phyloP scores from a whole-genome alignment of 92 coral and sea anemone genomes.

The Parazoanthus darwini region DNA sequence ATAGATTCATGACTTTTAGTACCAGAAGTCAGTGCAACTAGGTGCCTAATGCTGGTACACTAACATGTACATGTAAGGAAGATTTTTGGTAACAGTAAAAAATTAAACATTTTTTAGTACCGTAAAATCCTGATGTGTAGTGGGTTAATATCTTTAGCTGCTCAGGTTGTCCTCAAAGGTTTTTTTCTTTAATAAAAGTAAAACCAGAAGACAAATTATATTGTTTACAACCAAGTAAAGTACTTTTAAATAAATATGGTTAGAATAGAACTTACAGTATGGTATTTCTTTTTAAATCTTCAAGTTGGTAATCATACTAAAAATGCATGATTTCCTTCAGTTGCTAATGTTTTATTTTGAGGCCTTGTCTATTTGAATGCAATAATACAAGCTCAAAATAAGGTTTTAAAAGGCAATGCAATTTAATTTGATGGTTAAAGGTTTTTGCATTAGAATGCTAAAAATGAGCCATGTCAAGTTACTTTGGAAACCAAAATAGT shows the following conservation, averaged over 20 bases:
- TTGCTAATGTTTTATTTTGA: too few species aligned
- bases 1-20: not conserved
- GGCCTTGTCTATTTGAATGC: not conserved
- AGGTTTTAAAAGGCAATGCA: too few species aligned
- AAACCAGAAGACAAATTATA: too few species aligned
- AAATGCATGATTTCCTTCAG: not conserved
- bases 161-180: not conserved
- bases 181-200: too few species aligned
- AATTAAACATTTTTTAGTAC: not conserved
- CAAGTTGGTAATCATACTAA: not conserved
- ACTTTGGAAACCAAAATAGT: not conserved
- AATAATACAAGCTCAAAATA: not conserved
- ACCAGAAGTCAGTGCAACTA: not conserved
- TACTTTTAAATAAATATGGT: not conserved
- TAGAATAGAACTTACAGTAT: not conserved
- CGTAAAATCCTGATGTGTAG: not conserved
- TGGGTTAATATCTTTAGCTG: not conserved
- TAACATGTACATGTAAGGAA: too few species aligned
- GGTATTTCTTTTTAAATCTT: too few species aligned
- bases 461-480: too few species aligned
- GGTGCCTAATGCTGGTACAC: not conserved
- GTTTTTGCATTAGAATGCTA: not conserved
- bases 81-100: not conserved
- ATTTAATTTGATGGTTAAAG: too few species aligned
- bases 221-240: too few species aligned